Evolutionary conservation across 2,113 vertebrate species (phyloP).

Genomic region (Oncorhynchus masou): DNA sequence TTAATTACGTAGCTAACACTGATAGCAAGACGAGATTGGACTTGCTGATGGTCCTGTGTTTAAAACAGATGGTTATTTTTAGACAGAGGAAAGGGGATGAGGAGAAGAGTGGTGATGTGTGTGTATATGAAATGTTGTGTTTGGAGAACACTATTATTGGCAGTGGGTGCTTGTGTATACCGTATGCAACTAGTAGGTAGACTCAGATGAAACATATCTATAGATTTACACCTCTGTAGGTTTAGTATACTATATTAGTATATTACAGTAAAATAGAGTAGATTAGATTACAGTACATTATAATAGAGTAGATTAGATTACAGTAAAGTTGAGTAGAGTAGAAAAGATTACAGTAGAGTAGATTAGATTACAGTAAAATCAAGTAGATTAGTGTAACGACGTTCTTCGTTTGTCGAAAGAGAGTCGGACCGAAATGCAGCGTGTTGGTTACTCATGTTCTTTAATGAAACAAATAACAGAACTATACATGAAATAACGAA

Average conservation of each 20-base stretch:
- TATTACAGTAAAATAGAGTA: background rate
- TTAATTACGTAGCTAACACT: slow-evolving; percentile 14
- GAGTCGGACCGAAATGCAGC: no score
- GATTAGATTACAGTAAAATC: no score
- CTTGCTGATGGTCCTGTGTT: slow-evolving; percentile 6
- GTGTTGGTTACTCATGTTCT: no score
- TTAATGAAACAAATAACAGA: no score
- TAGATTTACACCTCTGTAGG: no score
- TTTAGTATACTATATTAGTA: background rate
- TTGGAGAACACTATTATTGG: background rate
- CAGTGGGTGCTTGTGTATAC: background rate
- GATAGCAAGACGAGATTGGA: slow-evolving; percentile 18
- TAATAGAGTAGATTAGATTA: background rate
- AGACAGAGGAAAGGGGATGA: slow-evolving; percentile 9
- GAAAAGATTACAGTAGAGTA: background rate
- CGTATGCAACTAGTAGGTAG: no score
- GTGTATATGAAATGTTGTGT: slow-evolving; percentile 14
- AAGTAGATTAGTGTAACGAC: no score
- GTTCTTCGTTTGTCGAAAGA: no score
- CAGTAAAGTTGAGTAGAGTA: background rate
- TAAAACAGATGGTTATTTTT: slow-evolving; percentile 27
- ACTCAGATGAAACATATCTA: no score
- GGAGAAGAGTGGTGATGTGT: slow-evolving; percentile 23
- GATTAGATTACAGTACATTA: background rate
- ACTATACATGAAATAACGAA: no score